Evolutionary conservation across 2,113 vertebrate species (phyloP).

Genomic region (Gadus chalcogrammus): DNA sequence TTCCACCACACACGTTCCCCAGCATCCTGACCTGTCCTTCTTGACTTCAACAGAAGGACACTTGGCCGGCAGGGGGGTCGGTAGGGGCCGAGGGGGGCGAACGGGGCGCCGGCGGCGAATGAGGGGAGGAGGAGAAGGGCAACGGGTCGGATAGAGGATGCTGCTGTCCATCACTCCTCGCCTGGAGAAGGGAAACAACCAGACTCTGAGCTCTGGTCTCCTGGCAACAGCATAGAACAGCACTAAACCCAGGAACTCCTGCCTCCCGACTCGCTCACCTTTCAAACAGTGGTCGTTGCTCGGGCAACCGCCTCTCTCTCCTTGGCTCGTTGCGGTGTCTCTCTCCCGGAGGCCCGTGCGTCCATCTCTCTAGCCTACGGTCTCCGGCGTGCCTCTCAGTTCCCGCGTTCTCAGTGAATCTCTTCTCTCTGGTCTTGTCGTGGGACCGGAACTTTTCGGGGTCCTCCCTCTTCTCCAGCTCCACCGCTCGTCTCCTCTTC

Average conservation of each 20-base stretch:
- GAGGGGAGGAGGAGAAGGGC: constrained; percentile 56
- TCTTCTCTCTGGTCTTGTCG: constrained; percentile 33
- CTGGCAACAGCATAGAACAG: background rate
- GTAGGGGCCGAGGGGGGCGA: constrained; percentile 51
- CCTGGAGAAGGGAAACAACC: constrained; percentile 47
- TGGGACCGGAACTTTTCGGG: background rate
- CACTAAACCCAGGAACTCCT: constrained; percentile 25
- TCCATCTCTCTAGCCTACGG: constrained; percentile 18
- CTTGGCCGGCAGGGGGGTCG: constrained; percentile 38
- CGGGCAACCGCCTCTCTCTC: background rate
- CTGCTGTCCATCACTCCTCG: constrained; percentile 65
- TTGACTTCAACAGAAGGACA: constrained; percentile 41
- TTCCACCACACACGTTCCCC: background rate
- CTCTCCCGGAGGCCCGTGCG: constrained; percentile 13
- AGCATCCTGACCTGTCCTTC: constrained; percentile 55
- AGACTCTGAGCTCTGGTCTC: background rate
- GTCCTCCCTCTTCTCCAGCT: background rate
- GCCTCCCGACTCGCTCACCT: constrained; percentile 60
- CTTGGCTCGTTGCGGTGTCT: constrained; percentile 5
- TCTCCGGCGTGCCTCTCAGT: constrained; percentile 26
- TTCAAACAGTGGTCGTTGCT: constrained; percentile 52
- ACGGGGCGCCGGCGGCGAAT: constrained; percentile 37
- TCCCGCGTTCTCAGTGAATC: background rate
- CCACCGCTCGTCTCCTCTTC: background rate
- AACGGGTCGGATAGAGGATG: constrained; percentile 57